A percentile compares a stretch with the other conserved stretches of the same genome.
Evolutionary conservation across 2,888 invertebrate species (phyloP).

Genomic region (Lutraria lutraria): DNA sequence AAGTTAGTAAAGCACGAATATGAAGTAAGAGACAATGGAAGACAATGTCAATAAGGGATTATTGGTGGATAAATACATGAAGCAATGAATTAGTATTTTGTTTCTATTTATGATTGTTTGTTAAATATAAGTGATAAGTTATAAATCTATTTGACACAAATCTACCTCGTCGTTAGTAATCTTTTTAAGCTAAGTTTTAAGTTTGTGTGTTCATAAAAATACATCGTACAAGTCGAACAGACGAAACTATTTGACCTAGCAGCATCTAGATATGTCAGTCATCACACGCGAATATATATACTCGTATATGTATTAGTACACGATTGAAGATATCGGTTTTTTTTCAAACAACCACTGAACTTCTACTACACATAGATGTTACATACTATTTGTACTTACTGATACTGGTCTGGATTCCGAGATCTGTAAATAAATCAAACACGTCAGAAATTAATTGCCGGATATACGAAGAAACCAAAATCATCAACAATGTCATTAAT

Average conservation of each 20-base stretch:
- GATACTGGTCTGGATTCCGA: slow-evolving; percentile 44
- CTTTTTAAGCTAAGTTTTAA: too few species aligned
- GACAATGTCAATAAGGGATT: not conserved
- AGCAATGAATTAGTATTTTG: not conserved
- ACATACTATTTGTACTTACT: slow-evolving; percentile 35
- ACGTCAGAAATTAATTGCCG: not conserved
- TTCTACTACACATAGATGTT: not conserved
- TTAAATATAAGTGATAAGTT: not conserved
- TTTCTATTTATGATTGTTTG: not conserved
- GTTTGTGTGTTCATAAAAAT: too few species aligned
- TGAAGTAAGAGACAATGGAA: not conserved
- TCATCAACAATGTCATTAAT: too few species aligned
- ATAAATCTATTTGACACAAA: too few species aligned
- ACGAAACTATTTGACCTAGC: too few species aligned
- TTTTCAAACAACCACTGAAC: too few species aligned
- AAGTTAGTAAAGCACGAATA: slow-evolving; percentile 27
- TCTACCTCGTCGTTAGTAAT: too few species aligned
- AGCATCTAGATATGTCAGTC: too few species aligned
- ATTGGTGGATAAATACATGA: not conserved
- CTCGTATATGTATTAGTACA: too few species aligned
- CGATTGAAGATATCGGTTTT: too few species aligned
- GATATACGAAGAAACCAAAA: not conserved
- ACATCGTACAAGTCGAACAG: too few species aligned
- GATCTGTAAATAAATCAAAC: slow-evolving; percentile 32
- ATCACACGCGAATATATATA: too few species aligned